These are phyloP conservation scores for Lamellibrachia columna DNA, from an alignment of 2,888 invertebrate species.

Conservation along the genomic window DNA sequence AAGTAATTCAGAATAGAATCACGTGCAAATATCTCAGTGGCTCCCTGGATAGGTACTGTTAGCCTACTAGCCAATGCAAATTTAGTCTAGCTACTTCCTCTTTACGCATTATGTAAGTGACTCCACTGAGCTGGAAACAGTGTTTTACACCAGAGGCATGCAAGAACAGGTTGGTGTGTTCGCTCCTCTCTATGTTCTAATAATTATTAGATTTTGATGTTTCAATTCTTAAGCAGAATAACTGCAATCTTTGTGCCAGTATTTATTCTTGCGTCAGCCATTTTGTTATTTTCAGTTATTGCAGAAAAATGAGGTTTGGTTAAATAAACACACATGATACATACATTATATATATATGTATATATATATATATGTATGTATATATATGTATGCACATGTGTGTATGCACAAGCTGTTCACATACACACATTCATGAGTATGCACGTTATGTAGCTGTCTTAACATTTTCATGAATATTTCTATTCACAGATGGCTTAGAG, in stretches of 20 bases:
- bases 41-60: background rate
- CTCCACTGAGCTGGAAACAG: background rate
- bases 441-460: background rate
- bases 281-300: background rate
- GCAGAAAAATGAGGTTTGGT: background rate
- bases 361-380: too few relatives aligned
- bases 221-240: background rate
- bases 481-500: background rate
- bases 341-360: too few relatives aligned
- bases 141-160: background rate
- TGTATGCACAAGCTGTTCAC: background rate
- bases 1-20: background rate
- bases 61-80: background rate
- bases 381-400: background rate
- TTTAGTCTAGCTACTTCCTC: background rate
- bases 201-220: background rate
- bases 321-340: too few relatives aligned
- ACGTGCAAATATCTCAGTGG: background rate
- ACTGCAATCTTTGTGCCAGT: background rate
- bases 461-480: background rate
- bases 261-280: background rate
- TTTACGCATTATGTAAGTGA: background rate
- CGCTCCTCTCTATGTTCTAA: background rate
- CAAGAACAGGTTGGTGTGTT: background rate
- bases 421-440: background rate